phyloP scores from a whole-genome alignment of 2,888 invertebrate species.

The Hirtodrosophila histrioides region DNA sequence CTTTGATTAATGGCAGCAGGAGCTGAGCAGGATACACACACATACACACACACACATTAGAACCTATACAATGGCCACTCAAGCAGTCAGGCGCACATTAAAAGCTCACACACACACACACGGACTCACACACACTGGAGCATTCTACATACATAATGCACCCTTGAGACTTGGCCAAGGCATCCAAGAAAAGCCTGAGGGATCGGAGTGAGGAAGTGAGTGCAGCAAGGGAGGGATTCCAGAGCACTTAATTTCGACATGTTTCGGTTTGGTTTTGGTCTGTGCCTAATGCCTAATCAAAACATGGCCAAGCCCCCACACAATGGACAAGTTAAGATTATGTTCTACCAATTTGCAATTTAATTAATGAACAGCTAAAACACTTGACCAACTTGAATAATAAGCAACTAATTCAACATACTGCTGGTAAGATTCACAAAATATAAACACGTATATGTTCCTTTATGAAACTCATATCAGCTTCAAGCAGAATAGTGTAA shows the following conservation, averaged over 20 bases:
- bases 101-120: slow-evolving; percentile 26
- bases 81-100: slow-evolving; percentile 35
- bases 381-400: slow-evolving; percentile 41
- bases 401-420: slow-evolving; percentile 8
- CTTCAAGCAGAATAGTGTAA: slow-evolving; percentile 20
- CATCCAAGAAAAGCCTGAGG: slow-evolving; percentile 5
- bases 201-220: slow-evolving; percentile 7
- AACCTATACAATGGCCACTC: slow-evolving; percentile 35
- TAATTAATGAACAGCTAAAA: slow-evolving; percentile 67
- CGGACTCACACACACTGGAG: not conserved
- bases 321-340: slow-evolving; percentile 7
- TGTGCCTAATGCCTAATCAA: slow-evolving; percentile 60
- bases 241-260: slow-evolving; percentile 62
- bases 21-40: slow-evolving; percentile 25
- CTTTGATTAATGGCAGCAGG: slow-evolving; percentile 66
- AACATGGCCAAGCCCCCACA: slow-evolving; percentile 46
- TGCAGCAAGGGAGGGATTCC: slow-evolving; percentile 29
- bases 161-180: slow-evolving; percentile 57
- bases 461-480: slow-evolving; percentile 4
- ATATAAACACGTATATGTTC: not conserved
- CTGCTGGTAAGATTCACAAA: not conserved
- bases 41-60: not conserved
- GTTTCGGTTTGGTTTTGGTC: slow-evolving; percentile 53
- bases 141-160: slow-evolving; percentile 55
- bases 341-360: slow-evolving; percentile 45